Conservation (phyloP, 2,888 invertebrate species). For the Drosophila engyochracea region DNA sequence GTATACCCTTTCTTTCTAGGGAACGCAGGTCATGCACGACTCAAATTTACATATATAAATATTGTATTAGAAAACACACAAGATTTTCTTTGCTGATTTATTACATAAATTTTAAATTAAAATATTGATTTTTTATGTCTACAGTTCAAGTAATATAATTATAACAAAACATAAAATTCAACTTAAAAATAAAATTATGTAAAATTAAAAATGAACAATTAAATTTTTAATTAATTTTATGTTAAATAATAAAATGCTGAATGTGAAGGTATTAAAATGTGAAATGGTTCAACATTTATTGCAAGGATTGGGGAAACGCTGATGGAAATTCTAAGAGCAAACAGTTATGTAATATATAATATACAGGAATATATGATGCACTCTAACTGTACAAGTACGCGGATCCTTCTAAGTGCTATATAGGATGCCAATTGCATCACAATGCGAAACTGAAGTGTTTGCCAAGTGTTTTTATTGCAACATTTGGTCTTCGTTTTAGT, state of each 20-base stretch:
- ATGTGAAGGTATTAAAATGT: neutral
- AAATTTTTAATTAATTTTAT: neutral
- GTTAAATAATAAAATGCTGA: neutral
- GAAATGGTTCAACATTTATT: neutral
- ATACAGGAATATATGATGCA: neutral
- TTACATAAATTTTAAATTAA: neutral
- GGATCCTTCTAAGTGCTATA: neutral
- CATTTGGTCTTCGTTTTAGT: slow-evolving; percentile 39
- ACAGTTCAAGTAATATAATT: neutral
- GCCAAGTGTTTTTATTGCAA: slow-evolving; percentile 36
- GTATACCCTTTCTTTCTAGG: neutral
- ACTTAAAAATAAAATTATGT: no score
- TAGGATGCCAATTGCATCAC: neutral
- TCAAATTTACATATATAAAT: neutral
- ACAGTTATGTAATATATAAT: neutral
- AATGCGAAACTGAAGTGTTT: no score
- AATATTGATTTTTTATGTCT: neutral
- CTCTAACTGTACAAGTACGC: neutral
- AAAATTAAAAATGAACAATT: neutral
- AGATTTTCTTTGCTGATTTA: neutral
- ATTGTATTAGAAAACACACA: neutral
- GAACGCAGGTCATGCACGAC: neutral
- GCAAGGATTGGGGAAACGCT: neutral
- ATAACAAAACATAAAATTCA: neutral
- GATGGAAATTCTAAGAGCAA: neutral